These are phyloP conservation scores for Eupithecia centaureata DNA, from an alignment of 2,888 invertebrate species.

Conservation along the genomic window DNA sequence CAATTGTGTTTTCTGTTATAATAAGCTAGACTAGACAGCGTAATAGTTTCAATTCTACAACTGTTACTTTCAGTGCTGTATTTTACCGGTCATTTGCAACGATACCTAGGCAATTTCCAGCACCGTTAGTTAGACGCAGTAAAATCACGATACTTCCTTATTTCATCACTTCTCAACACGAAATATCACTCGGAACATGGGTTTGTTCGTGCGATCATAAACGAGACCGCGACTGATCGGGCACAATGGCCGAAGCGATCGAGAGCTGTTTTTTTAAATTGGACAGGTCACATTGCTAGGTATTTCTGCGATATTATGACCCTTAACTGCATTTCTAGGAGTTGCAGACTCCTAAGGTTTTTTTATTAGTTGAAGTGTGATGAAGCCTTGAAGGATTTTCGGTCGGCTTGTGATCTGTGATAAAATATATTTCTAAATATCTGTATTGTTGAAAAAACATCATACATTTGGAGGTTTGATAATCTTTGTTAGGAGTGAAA, in stretches of 20 bases:
- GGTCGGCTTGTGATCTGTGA: no score
- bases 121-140: constrained; percentile 46
- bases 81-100: constrained; percentile 61
- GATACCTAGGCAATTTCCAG: constrained; percentile 54
- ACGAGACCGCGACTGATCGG: constrained; percentile 71
- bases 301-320: neutral
- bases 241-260: constrained; percentile 62
- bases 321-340: neutral
- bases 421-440: no score
- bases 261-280: constrained; percentile 54
- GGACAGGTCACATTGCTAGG: constrained; percentile 49
- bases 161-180: constrained; percentile 69
- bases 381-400: no score
- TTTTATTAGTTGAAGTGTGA: no score
- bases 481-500: no score
- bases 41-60: constrained; percentile 44
- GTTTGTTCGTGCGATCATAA: constrained; percentile 64
- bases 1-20: neutral
- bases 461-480: no score
- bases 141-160: constrained; percentile 60
- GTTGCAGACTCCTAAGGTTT: no score
- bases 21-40: neutral
- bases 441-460: no score
- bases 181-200: constrained; percentile 56
- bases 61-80: constrained; percentile 44